Base-by-base conservation (phyloP, 1,140 invertebrate genomes). In the Trigoniulus corallinus region DNA sequence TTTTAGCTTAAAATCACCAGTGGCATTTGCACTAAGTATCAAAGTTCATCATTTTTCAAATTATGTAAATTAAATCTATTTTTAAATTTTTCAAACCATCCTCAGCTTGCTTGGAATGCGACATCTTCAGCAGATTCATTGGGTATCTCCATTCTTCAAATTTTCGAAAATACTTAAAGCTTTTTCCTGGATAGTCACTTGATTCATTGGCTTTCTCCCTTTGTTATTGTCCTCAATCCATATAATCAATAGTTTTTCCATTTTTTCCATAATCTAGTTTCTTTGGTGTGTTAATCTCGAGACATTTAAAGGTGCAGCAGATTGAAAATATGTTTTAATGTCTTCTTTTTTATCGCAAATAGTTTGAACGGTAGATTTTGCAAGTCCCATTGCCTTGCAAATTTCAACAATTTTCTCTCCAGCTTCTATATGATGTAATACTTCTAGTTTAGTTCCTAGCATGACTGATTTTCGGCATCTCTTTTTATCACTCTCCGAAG, bases 41-140 rank as follows among this genome's bases (percentile, higher is more conserved):
- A 56, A 43, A n/a, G 51, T 56, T 46, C 48, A 41, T n/a, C 43
- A 34, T 24, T 57, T 46, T 43, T 53, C 56, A 21, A 13, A 18
- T 12, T 39, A 12, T 18, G 12, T 18, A 39, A 39, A 18, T 39
- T 39, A 13, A 18, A 12, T 18, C n/a, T 39, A 12, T 39, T 39
- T 18, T 13, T 12, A 13, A 13, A n/a, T n/a, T n/a, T n/a, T n/a
- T n/a, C n/a, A n/a, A n/a, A n/a, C n/a, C n/a, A n/a, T n/a, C n/a
- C n/a, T n/a, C n/a, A n/a, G n/a, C n/a, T n/a, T n/a, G n/a, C n/a
- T n/a, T n/a, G n/a, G n/a, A n/a, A n/a, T n/a, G n/a, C n/a, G n/a
- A n/a, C n/a, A n/a, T n/a, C n/a, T n/a, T n/a, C n/a, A n/a, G n/a
- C n/a, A n/a, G n/a, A 12, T 39, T 39, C 37, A 18, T 39, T n/a